phyloP scores from a whole-genome alignment of 1,140 invertebrate species.

The Chironomus striatipennis region DNA sequence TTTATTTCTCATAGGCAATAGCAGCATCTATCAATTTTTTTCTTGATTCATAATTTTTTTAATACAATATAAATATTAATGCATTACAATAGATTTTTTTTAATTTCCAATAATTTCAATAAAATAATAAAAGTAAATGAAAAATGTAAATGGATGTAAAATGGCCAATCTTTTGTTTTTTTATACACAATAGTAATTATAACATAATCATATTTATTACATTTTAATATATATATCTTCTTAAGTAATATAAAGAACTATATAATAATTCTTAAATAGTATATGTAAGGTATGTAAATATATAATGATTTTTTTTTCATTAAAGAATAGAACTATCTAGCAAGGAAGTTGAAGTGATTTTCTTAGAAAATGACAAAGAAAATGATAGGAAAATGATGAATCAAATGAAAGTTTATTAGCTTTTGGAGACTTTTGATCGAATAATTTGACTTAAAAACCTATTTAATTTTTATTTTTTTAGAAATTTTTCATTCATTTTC shows the following conservation, averaged over 20 bases:
- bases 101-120: not conserved
- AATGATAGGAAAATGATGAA: not conserved
- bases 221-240: not conserved
- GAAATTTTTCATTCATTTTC: no score
- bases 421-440: no score
- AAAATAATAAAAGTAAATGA: not conserved
- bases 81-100: no score
- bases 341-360: not conserved
- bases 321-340: not conserved
- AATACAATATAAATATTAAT: no score
- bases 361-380: not conserved
- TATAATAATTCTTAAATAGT: not conserved
- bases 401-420: no score
- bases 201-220: not conserved
- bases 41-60: no score
- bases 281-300: no score
- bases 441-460: no score
- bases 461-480: no score
- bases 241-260: constrained; percentile 7
- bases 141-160: not conserved
- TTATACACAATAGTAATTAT: no score
- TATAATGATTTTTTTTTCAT: not conserved
- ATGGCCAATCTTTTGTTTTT: not conserved
- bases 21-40: not conserved
- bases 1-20: not conserved